Conservation (phyloP, 2,888 invertebrate genomes). For the Netelia inedita region DNA sequence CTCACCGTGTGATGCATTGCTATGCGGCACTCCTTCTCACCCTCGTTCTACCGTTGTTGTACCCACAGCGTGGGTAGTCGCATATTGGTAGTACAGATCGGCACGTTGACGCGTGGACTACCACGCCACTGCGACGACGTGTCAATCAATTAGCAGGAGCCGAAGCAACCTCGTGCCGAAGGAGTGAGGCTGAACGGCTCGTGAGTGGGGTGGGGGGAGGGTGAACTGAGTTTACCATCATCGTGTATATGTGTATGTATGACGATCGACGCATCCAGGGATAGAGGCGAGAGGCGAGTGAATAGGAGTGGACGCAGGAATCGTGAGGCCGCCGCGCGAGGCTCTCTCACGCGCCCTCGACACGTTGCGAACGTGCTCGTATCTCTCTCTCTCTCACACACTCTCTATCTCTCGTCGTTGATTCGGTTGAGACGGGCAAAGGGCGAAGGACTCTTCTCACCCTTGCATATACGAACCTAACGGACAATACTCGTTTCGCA, state of each 20-base stretch:
- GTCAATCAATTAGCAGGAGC: slow-evolving; percentile 68
- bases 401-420: slow-evolving; percentile 8
- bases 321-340: slow-evolving; percentile 18
- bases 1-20: slow-evolving; percentile 51
- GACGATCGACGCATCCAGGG: slow-evolving; percentile 8
- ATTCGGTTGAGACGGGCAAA: slow-evolving; percentile 50
- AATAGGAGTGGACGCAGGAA: slow-evolving; percentile 20
- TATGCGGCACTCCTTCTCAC: slow-evolving; percentile 22
- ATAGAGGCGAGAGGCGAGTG: slow-evolving; percentile 43
- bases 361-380: slow-evolving; percentile 18
- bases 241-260: background rate
- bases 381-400: no score
- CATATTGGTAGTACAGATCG: background rate
- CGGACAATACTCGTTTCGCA: slow-evolving; percentile 28
- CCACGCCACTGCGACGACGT: slow-evolving; percentile 54
- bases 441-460: slow-evolving; percentile 29
- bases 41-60: slow-evolving; percentile 54
- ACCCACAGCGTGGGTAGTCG: background rate
- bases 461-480: slow-evolving; percentile 23
- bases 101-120: slow-evolving; percentile 45
- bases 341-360: background rate
- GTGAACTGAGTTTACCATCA: slow-evolving; percentile 9
- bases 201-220: slow-evolving; percentile 45
- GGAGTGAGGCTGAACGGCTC: slow-evolving; percentile 37
- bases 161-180: slow-evolving; percentile 59